These are phyloP conservation scores for Conopomorpha cramerella DNA, from an alignment of 1,140 invertebrate species.

Conservation along the genomic window DNA sequence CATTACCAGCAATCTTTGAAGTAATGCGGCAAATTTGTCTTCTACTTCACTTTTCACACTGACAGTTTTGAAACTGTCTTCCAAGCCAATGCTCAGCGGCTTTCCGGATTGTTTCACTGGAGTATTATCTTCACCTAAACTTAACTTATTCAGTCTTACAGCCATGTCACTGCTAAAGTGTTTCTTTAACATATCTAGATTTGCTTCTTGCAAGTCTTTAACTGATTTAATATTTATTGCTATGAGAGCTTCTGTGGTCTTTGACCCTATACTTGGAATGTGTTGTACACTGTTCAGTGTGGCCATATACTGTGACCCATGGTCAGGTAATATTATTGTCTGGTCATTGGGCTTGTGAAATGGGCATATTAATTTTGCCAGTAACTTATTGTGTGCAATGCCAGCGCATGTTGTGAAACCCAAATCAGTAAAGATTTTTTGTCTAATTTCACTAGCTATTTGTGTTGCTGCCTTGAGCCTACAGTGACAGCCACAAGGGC, in stretches of 20 bases:
- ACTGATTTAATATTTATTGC: slow-evolving; percentile 68
- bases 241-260: slow-evolving; percentile 65
- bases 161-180: slow-evolving; percentile 70
- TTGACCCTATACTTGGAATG: slow-evolving; percentile 76
- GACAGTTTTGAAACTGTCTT: slow-evolving; percentile 74
- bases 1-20: slow-evolving; percentile 70
- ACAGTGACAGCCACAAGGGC: slow-evolving; percentile 72
- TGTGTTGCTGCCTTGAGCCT: slow-evolving; percentile 68
- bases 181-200: slow-evolving; percentile 62
- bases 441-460: slow-evolving; percentile 73
- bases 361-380: slow-evolving; percentile 77
- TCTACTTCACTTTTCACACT: slow-evolving; percentile 72
- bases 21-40: slow-evolving; percentile 67
- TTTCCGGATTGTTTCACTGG: slow-evolving; percentile 72
- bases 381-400: slow-evolving; percentile 80
- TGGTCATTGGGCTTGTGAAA: slow-evolving; percentile 81
- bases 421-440: slow-evolving; percentile 67
- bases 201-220: slow-evolving; percentile 67
- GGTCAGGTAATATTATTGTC: slow-evolving; percentile 74
- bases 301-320: slow-evolving; percentile 66
- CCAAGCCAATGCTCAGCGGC: slow-evolving; percentile 73
- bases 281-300: slow-evolving; percentile 62
- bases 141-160: slow-evolving; percentile 68
- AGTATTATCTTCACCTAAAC: slow-evolving; percentile 72
- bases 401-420: slow-evolving; percentile 81